phyloP scores from a whole-genome alignment of 2,113 vertebrate genomes.

The Cebidichthys violaceus region DNA sequence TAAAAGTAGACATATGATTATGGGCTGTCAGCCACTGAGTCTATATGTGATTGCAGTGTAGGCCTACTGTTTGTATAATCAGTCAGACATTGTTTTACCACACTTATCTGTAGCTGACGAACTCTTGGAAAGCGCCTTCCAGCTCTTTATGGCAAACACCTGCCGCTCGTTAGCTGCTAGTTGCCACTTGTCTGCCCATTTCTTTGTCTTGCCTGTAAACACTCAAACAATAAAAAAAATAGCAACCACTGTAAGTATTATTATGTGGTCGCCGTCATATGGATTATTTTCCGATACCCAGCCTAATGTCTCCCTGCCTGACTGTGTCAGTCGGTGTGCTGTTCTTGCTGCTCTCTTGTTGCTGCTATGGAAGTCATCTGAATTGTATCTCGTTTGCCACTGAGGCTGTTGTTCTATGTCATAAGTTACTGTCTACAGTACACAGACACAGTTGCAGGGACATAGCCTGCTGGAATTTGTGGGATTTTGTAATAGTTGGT shows the following conservation, averaged over 20 bases:
- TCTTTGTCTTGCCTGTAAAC: not conserved
- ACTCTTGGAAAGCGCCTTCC: not conserved
- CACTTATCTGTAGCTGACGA: not conserved
- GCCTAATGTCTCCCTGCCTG: too few species aligned
- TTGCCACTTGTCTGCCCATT: not conserved
- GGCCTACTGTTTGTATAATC: not conserved
- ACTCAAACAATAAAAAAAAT: not conserved
- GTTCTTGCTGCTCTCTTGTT: not conserved
- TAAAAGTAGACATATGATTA: not conserved
- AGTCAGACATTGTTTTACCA: not conserved
- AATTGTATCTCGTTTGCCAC: too few species aligned
- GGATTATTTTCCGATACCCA: too few species aligned
- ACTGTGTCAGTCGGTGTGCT: not conserved
- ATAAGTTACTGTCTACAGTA: too few species aligned
- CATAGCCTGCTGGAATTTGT: too few species aligned
- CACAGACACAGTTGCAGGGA: not conserved
- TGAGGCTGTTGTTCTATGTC: too few species aligned
- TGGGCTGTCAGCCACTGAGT: not conserved
- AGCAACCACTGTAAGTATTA: not conserved
- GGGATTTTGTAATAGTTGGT: too few species aligned
- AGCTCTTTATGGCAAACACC: slow-evolving; percentile 1
- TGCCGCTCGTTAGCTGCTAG: not conserved
- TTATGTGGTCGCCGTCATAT: not conserved
- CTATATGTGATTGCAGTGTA: not conserved
- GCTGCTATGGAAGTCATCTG: not conserved